phyloP scores from a whole-genome alignment of 92 coral and sea anemone genomes.

The Porites evermanni region DNA sequence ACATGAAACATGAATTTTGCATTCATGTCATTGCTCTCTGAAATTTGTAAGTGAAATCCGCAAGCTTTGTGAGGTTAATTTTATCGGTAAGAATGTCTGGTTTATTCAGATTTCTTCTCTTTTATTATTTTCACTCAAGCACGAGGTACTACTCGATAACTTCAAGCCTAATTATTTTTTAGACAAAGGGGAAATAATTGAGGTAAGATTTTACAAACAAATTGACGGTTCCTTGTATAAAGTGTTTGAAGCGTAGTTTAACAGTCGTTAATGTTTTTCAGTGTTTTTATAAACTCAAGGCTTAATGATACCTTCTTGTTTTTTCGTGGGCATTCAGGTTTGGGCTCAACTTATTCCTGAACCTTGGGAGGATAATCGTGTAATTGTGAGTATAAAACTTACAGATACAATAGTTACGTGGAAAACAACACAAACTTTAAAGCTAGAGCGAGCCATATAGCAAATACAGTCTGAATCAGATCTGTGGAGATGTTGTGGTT shows the following conservation, averaged over 20 bases:
- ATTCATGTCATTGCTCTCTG: too few species aligned
- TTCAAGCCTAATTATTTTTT: constrained; percentile 71
- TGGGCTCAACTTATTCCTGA: constrained; percentile 90
- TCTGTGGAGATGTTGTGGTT: too few species aligned
- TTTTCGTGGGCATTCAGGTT: constrained; percentile 41
- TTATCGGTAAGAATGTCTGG: too few species aligned
- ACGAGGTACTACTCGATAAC: constrained; percentile 75
- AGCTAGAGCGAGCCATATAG: background rate
- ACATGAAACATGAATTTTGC: background rate
- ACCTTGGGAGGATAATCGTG: constrained; percentile 95
- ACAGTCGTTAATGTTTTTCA: background rate
- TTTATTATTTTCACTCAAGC: constrained; percentile 41
- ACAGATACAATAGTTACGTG: constrained; percentile 1
- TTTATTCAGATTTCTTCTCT: background rate
- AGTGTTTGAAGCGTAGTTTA: too few species aligned
- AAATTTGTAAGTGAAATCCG: too few species aligned
- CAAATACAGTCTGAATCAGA: background rate
- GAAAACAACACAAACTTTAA: too few species aligned
- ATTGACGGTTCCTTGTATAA: background rate
- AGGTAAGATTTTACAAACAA: constrained; percentile 57
- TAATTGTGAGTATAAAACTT: constrained; percentile 78
- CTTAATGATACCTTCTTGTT: too few species aligned
- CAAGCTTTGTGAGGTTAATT: too few species aligned
- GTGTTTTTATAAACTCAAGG: background rate
- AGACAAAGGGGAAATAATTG: constrained; percentile 81